Base-by-base conservation (phyloP, 2,797 vertebrate genomes). In the Trachurus trachurus region DNA sequence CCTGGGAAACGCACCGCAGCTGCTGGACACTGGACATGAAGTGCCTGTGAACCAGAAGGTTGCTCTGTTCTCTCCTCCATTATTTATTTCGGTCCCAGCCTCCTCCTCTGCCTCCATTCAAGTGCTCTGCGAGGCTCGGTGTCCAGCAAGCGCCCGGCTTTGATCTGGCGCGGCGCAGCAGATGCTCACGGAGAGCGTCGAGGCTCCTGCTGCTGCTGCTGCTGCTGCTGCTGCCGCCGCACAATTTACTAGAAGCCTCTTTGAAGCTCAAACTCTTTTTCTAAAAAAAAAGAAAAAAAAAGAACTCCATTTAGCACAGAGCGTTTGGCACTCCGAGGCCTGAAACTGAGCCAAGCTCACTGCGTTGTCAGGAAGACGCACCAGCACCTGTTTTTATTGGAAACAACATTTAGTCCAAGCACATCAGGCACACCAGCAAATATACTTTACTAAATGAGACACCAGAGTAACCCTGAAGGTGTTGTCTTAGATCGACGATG, bases 51-150 rank as follows among this genome's bases (percentile, higher is more conserved):
- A 76, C 65, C 73, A 80, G 50, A 44, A 67, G 71, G 42, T 6
- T n/a, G 59, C 74, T 76, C 72, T 58, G 31, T 54, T 67, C 53
- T 45, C 60, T 73, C 69, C 69, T 86, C 67, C 47, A 82, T 85
- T 82, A 85, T 88, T 85, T 47, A 83, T 82, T 34, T 34, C 70
- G 8, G 13, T 54, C 29, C 3, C 66, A 8, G 50, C 76, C 58
- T 76, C 62, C 62, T 75, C 68, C 9, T 21, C 52, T 75, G 65
- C 19, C 26, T 21, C 52, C 52, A 12, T 59, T 78, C 67, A 49
- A 60, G 54, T 12, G 62, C 68, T 59, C 54, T 1, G 15, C 22
- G 42, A 63, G 69, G 70, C 67, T 79, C 39, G 0, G 31, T 17
- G 84, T 85, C 82, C 82, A 2, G 70, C 66, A 2, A 9, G 45